phyloP scores from a whole-genome alignment of 2,113 vertebrate species.

The Acanthisitta chloris region DNA sequence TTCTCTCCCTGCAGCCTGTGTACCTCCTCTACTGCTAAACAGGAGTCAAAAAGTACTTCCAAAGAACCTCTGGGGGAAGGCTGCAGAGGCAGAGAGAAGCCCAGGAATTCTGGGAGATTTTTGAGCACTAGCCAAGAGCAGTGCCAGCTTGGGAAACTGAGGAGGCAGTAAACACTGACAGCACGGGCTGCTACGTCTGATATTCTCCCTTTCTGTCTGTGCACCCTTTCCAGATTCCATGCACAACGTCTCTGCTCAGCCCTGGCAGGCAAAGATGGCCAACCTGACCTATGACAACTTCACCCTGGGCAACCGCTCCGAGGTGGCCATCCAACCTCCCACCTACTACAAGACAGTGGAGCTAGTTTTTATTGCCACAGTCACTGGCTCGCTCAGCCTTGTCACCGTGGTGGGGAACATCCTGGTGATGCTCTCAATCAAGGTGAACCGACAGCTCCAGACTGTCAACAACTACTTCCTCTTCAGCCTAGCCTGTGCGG shows the following conservation, averaged over 20 bases:
- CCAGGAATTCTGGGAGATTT: neutral
- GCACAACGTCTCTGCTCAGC: slow-evolving; percentile 73
- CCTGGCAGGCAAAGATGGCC: slow-evolving; percentile 68
- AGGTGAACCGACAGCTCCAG: slow-evolving; percentile 97
- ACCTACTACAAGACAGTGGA: slow-evolving; percentile 89
- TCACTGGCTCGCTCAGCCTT: slow-evolving; percentile 93
- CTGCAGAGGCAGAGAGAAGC: neutral
- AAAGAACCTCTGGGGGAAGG: neutral
- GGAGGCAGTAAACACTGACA: neutral
- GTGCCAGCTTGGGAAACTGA: neutral
- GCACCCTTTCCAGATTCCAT: slow-evolving; percentile 70
- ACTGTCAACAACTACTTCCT: slow-evolving; percentile 99
- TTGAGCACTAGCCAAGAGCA: neutral
- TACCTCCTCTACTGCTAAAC: neutral
- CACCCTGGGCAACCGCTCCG: slow-evolving; percentile 59
- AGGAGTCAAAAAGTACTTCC: neutral
- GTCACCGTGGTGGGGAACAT: slow-evolving; percentile 97
- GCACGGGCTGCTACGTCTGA: neutral
- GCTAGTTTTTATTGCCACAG: slow-evolving; percentile 93
- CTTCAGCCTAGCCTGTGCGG: slow-evolving; percentile 94
- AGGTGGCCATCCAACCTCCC: slow-evolving; percentile 52
- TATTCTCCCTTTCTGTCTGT: neutral
- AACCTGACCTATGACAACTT: slow-evolving; percentile 80
- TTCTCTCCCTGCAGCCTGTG: neutral
- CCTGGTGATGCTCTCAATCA: slow-evolving; percentile 98